Evolutionary conservation across 2,797 vertebrate genomes (phyloP).

Genomic region (Artibeus jamaicensis): DNA sequence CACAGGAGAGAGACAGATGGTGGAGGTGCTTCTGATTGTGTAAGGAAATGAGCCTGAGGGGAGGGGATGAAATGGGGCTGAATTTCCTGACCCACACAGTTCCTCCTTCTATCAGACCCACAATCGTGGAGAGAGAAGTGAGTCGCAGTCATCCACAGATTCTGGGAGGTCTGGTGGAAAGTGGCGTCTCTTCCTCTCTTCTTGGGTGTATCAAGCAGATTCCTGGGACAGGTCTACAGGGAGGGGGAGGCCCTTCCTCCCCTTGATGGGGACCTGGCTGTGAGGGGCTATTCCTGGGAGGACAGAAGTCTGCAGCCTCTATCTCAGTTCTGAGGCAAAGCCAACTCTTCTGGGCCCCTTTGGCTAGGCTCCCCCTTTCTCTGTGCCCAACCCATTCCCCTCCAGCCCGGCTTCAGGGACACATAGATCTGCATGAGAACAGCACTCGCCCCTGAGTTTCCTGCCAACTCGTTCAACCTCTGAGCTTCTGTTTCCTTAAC

Average conservation of each 20-base stretch:
- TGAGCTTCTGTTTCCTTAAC: neutral
- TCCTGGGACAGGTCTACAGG: neutral
- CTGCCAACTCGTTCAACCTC: neutral
- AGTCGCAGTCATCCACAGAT: neutral
- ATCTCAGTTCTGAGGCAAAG: neutral
- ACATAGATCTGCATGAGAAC: neutral
- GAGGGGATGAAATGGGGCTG: neutral
- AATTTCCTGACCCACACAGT: neutral
- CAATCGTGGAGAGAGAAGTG: neutral
- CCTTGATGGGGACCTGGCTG: neutral
- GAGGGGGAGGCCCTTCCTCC: fast-evolving
- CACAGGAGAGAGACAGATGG: fast-evolving
- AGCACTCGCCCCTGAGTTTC: neutral
- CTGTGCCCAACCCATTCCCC: neutral
- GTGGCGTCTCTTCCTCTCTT: neutral
- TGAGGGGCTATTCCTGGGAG: neutral
- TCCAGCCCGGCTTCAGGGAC: neutral
- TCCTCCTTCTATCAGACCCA: neutral
- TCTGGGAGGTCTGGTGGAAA: neutral
- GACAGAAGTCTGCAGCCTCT: neutral
- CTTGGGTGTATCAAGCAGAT: too few relatives aligned
- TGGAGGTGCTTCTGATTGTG: neutral
- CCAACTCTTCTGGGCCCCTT: neutral
- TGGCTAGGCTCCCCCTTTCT: neutral
- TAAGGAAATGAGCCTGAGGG: neutral